Conservation (phyloP, 1,140 invertebrate genomes). For the Orussus abietinus region DNA sequence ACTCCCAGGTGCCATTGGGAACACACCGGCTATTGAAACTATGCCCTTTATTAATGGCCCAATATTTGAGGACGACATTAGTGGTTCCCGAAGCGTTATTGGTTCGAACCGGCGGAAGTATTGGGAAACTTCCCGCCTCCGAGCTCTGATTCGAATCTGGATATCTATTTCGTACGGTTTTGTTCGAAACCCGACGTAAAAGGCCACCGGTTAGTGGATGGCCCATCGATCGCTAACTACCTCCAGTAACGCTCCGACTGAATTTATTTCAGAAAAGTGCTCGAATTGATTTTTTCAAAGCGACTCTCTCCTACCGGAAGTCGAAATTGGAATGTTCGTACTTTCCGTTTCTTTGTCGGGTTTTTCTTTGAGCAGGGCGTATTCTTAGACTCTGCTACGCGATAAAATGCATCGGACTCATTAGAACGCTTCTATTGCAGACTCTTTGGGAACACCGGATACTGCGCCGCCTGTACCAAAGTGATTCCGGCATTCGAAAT, state of each 20-base stretch:
- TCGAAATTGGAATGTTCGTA: background rate
- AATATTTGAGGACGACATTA: slow-evolving; percentile 29
- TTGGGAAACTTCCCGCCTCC: no score
- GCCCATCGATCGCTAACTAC: no score
- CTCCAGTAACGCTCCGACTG: no score
- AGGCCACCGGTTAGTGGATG: no score
- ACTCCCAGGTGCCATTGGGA: slow-evolving; percentile 23
- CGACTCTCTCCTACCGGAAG: background rate
- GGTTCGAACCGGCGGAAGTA: slow-evolving; percentile 9
- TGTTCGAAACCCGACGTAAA: no score
- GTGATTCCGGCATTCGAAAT: slow-evolving; percentile 95
- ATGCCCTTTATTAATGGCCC: slow-evolving; percentile 27
- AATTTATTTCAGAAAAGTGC: no score
- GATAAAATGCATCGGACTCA: no score
- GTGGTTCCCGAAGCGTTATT: slow-evolving; percentile 16
- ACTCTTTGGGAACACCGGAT: slow-evolving; percentile 88
- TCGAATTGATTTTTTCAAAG: slow-evolving; percentile 1
- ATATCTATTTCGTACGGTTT: no score
- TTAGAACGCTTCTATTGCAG: slow-evolving; percentile 57
- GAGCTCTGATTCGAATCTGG: no score
- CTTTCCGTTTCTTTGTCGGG: background rate
- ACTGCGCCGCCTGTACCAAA: slow-evolving; percentile 89
- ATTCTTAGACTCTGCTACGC: no score
- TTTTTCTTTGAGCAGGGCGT: no score
- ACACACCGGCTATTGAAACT: slow-evolving; percentile 23